phyloP scores from a whole-genome alignment of 2,888 invertebrate species.

The Glomeris marginata region DNA sequence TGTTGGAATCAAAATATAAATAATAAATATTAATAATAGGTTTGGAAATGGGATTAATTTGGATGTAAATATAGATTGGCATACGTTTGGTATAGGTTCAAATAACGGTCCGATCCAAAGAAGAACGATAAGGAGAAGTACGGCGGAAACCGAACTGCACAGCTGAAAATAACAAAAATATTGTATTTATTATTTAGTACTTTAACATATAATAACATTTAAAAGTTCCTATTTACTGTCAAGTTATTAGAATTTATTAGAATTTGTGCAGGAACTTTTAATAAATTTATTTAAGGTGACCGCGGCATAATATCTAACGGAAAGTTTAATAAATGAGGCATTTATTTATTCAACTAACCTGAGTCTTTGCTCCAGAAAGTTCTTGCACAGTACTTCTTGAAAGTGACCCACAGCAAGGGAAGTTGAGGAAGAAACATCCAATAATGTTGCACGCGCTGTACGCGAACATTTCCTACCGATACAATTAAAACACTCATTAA shows the following conservation, averaged over 20 bases:
- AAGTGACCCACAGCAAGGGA: slow-evolving; percentile 35
- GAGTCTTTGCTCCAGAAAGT: slow-evolving; percentile 70
- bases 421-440: slow-evolving; percentile 34
- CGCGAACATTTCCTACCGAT: slow-evolving; percentile 25
- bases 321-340: too few relatives aligned
- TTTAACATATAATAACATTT: background rate
- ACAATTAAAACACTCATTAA: background rate
- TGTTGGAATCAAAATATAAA: slow-evolving; percentile 24
- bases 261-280: too few relatives aligned
- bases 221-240: too few relatives aligned
- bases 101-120: slow-evolving; percentile 81
- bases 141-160: slow-evolving; percentile 62
- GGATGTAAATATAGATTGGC: too few relatives aligned
- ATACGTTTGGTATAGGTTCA: slow-evolving; percentile 61
- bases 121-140: slow-evolving; percentile 57
- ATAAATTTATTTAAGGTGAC: too few relatives aligned
- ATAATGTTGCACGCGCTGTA: slow-evolving; percentile 28
- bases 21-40: background rate
- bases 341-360: slow-evolving; percentile 37
- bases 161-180: slow-evolving; percentile 24
- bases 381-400: slow-evolving; percentile 55
- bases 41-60: background rate
- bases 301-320: too few relatives aligned
- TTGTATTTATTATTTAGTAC: background rate
- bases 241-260: too few relatives aligned